Conservation (phyloP, 2,113 vertebrate species). For the Lepus americanus region DNA sequence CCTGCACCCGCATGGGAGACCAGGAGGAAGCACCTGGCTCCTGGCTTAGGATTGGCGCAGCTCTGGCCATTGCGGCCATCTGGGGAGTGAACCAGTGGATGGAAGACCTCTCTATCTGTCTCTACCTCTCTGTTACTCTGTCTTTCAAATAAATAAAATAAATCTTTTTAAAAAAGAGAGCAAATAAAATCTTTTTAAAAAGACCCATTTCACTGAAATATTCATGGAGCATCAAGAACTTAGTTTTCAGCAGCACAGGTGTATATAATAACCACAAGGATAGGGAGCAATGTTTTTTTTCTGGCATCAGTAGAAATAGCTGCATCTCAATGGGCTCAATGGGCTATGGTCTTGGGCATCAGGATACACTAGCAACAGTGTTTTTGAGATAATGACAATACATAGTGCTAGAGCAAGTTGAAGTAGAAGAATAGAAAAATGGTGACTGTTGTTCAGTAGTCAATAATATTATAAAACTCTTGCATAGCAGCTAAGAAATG, state of each 20-base stretch:
- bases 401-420: not conserved
- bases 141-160: no score
- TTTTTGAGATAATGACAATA: not conserved
- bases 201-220: slow-evolving; percentile 8
- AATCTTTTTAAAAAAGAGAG: no score
- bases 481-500: not conserved
- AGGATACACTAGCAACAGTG: not conserved
- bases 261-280: not conserved
- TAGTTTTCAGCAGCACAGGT: not conserved
- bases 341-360: not conserved
- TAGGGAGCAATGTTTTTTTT: not conserved
- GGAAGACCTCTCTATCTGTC: no score
- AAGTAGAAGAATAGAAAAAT: slow-evolving; percentile 19
- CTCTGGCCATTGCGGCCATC: no score
- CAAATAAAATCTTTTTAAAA: not conserved
- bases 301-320: not conserved
- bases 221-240: not conserved
- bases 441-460: not conserved
- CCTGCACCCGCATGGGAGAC: no score
- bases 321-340: not conserved
- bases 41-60: no score
- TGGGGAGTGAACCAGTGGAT: no score
- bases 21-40: no score
- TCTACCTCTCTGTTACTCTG: no score
- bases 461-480: not conserved